Base-by-base conservation (phyloP, 2,888 invertebrate species). In the Exephanes ischioxanthus region DNA sequence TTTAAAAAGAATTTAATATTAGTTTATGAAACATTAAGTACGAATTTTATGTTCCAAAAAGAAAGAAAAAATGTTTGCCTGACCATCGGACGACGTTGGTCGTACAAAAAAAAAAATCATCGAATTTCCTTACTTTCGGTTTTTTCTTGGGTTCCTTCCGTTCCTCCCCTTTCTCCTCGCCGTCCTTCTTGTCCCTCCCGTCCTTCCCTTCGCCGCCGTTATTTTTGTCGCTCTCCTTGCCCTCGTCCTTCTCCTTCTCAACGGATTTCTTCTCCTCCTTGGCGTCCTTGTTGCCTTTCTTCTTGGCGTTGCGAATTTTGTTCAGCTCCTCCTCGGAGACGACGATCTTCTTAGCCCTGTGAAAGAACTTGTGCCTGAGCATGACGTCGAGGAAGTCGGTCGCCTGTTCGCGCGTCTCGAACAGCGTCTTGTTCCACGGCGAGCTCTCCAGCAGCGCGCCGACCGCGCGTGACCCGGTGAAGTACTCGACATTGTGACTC, bases 401-500 rank as follows among this genome's bases (percentile, higher is more conserved):
- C 83, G 97, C 97, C 79, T 97, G 97, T 91, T 96, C 96, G 61
- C 99, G 96, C 6, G 97, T 97, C 33, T 97, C 96, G 94, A 99
- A 99, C 63, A 97, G 94, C 0, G 97, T 96, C 73, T 96, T 96
- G 83, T 96, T 97, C 96, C 98, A 99, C 93, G 98, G 97, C 0
- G 99, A 99, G 48, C 90, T 92, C 63, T 97, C 97, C 93, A 99
- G 94, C 7, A 99, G 94, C 0, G 97, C 97, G 93, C 99, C 99
- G 16, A 99, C 97, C 0, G 99, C 99, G 94, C 98, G 98, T 86
- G 96, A 95, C 96, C 98, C 98, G 88, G 98, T 98, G 92, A 99
- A 99, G 94, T 99, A 99, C 94, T 99, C 98, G 14, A 99, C 99
- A 94, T 98, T 97, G 94, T 99, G 99, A 92, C 98, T 98, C 73